These are phyloP conservation scores for Sialis lutaria DNA, from an alignment of 2,888 invertebrate species.

Conservation along the genomic window DNA sequence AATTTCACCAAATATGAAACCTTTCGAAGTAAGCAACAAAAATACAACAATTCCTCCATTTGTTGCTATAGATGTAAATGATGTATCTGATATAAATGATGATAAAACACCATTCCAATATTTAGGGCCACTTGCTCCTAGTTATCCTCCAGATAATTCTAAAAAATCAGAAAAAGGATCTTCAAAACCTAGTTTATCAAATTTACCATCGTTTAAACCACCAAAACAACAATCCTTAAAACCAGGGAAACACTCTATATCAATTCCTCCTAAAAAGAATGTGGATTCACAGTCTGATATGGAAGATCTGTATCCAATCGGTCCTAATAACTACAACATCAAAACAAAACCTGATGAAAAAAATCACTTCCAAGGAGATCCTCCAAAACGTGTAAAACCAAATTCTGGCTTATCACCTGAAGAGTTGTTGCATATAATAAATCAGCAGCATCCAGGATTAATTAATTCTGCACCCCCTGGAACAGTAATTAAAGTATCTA, in stretches of 20 bases:
- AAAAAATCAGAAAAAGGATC: neutral
- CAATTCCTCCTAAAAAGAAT: neutral
- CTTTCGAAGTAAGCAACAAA: no score
- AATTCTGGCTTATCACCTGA: conserved; percentile 14
- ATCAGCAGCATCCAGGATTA: conserved; percentile 25
- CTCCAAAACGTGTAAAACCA: conserved; percentile 1
- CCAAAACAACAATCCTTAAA: neutral
- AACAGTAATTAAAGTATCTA: conserved; percentile 24
- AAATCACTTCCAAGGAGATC: conserved; percentile 3
- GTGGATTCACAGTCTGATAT: neutral
- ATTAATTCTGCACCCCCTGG: conserved; percentile 22
- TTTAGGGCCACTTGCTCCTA: conserved; percentile 2
- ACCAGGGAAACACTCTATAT: neutral
- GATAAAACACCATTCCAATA: neutral
- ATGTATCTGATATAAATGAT: neutral
- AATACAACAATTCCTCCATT: no score
- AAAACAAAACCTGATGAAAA: neutral
- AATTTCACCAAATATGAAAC: no score
- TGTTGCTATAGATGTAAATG: neutral
- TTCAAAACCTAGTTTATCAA: neutral
- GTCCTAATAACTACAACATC: neutral
- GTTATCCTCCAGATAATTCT: neutral
- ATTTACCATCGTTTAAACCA: neutral
- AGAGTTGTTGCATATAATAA: conserved; percentile 22
- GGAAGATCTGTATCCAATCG: neutral